Base-by-base conservation (phyloP, 2,113 vertebrate genomes). In the Tangachromis dhanisi region DNA sequence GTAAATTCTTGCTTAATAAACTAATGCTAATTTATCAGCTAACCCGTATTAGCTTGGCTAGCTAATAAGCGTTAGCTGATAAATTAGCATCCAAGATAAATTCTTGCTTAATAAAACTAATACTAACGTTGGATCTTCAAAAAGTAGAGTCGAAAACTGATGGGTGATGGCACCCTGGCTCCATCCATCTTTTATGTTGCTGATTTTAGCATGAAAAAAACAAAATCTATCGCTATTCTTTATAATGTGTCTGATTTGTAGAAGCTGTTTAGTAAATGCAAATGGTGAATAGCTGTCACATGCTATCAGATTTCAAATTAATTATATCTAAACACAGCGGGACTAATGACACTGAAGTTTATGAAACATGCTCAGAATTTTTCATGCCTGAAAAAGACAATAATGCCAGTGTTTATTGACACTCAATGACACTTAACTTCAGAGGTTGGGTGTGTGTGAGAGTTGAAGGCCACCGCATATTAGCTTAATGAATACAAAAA, bases 401-500 rank as follows among this genome's bases (percentile, higher is more conserved):
- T 17, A 31, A 49, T 19, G 24, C 16, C 24, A 66, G n/a, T 38
- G 61, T 21, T 19, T 68, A 1, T 68, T 68, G 1, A 38, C 19
- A 21, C 33, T 38, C 31, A 38, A 7, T 66, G 61, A 19, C 40
- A 76, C 21, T 59, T 14, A 42, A n/a, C 80, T 49, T 33, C 21
- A 38, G 63, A 68, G 33, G 63, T 68, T 38, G 19, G 19, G 33
- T 38, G 33, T 68, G 1, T 21, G 19, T 38, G 19, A 21, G 19
- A 68, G 33, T 38, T 66, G n/a, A 42, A 73, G 45, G 61, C 24
- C 31, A 19, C 66, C 10, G 49, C 55, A 45, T 76, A 33, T 83
- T 53, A 29, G 19, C 10, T 6, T 83, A 57, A 83, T 81, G 29
- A 66, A 89, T 86, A 89, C 47, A 82, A 29, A 86, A 83, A 83